A percentile compares a stretch with the other conserved stretches of the same genome.
phyloP scores from a whole-genome alignment of 2,888 invertebrate genomes.

The Ryuthela nishihirai region DNA sequence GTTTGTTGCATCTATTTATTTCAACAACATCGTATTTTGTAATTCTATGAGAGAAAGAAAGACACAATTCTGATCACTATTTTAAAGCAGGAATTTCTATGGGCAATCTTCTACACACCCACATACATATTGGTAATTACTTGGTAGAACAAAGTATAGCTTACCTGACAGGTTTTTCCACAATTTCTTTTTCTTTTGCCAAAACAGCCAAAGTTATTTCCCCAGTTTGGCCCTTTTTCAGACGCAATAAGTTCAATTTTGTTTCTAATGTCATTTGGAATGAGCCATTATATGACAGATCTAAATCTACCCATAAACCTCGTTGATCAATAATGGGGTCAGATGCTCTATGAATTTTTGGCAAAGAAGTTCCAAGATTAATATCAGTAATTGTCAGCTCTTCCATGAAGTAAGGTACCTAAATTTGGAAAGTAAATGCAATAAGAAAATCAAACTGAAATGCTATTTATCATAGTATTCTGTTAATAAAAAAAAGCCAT shows the following conservation, averaged over 20 bases:
- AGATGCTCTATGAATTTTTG: slow-evolving; percentile 61
- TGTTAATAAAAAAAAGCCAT: no score
- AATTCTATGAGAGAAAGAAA: no score
- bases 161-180: slow-evolving; percentile 11
- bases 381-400: slow-evolving; percentile 71
- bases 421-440: background rate
- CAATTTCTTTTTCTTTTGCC: slow-evolving; percentile 6
- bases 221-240: slow-evolving; percentile 49
- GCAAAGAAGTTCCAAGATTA: slow-evolving; percentile 66
- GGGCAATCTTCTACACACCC: no score
- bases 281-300: slow-evolving; percentile 61
- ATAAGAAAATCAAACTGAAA: background rate
- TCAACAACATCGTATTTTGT: no score
- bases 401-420: slow-evolving; percentile 83
- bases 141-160: no score
- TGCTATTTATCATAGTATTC: background rate
- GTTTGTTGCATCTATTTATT: no score
- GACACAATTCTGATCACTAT: no score
- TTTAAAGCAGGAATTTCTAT: no score
- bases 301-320: slow-evolving; percentile 85
- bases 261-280: slow-evolving; percentile 75
- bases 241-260: slow-evolving; percentile 75
- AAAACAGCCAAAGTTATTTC: slow-evolving; percentile 8
- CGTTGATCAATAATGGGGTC: slow-evolving; percentile 69
- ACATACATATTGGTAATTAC: no score